These are phyloP conservation scores for Microplitis demolitor DNA, from an alignment of 1,140 invertebrate species.

Conservation along the genomic window DNA sequence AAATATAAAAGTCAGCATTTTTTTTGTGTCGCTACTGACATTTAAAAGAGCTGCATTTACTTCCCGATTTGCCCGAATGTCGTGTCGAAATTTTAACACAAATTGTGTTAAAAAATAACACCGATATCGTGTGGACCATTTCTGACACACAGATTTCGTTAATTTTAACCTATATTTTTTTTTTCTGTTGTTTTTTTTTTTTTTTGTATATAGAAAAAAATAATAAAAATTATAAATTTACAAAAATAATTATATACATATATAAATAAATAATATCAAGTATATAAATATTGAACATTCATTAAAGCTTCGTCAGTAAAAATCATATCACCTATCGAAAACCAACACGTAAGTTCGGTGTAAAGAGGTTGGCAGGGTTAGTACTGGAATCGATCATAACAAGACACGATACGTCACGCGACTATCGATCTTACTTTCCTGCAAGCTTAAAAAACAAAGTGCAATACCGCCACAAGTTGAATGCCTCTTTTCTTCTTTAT, in stretches of 20 bases:
- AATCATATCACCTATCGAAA: conserved; percentile 22
- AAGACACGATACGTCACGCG: conserved; percentile 32
- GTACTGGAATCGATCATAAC: conserved; percentile 30
- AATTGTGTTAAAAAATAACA: too few relatives aligned
- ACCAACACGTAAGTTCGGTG: conserved; percentile 27
- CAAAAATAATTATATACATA: not conserved
- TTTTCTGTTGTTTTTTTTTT: too few relatives aligned
- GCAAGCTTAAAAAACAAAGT: conserved; percentile 17
- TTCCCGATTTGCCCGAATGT: too few relatives aligned
- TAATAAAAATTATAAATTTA: not conserved
- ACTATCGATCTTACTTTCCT: conserved; percentile 21
- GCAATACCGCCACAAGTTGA: conserved; percentile 9
- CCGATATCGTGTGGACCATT: too few relatives aligned
- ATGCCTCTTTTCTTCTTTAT: not conserved
- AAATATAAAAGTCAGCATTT: too few relatives aligned
- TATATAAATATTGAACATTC: not conserved
- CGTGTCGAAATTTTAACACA: too few relatives aligned
- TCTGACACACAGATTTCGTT: too few relatives aligned
- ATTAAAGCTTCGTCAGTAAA: not conserved
- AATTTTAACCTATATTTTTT: too few relatives aligned
- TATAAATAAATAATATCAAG: not conserved
- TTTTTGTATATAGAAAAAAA: too few relatives aligned
- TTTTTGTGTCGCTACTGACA: too few relatives aligned
- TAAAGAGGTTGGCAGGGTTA: conserved; percentile 29
- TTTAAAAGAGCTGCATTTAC: too few relatives aligned